These are phyloP conservation scores for Acrocyrtus sp. DNA, from an alignment of 2,888 invertebrate species.

Conservation along the genomic window DNA sequence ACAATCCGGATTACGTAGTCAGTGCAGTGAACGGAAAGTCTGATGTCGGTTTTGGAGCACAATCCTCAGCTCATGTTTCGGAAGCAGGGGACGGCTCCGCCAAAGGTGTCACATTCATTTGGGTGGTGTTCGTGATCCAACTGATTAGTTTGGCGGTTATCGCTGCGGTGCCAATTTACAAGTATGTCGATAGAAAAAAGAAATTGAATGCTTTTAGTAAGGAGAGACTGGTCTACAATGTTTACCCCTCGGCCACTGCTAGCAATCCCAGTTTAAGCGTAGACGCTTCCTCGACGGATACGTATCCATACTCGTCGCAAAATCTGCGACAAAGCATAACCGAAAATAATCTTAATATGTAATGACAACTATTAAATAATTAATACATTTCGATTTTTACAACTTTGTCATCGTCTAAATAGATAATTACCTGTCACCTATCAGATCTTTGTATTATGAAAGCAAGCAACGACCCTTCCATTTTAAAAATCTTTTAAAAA, in stretches of 20 bases:
- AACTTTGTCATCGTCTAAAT: too few species aligned
- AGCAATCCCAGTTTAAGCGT: constrained; percentile 35
- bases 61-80: constrained; percentile 25
- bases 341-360: constrained; percentile 44
- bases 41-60: constrained; percentile 17
- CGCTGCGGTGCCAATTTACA: constrained; percentile 33
- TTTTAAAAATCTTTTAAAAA: too few species aligned
- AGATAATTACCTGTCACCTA: too few species aligned
- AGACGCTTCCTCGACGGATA: constrained; percentile 17
- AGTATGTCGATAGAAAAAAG: constrained; percentile 32
- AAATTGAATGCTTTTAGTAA: constrained; percentile 47
- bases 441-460: too few species aligned
- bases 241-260: constrained; percentile 26
- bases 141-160: constrained; percentile 36
- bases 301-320: constrained; percentile 14
- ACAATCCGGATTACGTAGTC: constrained; percentile 18
- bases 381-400: too few species aligned
- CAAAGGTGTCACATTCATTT: constrained; percentile 30
- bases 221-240: constrained; percentile 54
- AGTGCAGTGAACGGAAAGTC: constrained; percentile 16
- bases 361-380: too few species aligned
- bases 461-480: too few species aligned
- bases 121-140: constrained; percentile 55
- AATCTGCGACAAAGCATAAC: constrained; percentile 37
- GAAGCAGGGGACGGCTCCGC: background rate